Base-by-base conservation (phyloP, 2,113 vertebrate species). In the Emydura subglobosa region DNA sequence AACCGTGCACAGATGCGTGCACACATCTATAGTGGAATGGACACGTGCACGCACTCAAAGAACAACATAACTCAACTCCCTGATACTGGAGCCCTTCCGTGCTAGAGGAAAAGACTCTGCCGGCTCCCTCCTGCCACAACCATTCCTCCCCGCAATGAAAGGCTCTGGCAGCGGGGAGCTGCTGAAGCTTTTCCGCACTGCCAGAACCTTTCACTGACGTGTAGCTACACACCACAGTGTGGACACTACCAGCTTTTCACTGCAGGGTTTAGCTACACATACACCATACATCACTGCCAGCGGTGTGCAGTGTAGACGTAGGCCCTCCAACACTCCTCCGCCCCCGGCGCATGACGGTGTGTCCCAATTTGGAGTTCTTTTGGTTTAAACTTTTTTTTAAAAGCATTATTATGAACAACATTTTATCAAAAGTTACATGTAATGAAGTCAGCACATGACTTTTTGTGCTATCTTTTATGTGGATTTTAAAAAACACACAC, bases 381-480 rank as follows among this genome's bases (percentile, higher is more conserved):
- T 65, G 17, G 65, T 39, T 72, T 39, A 19, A 39, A 21, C 19
- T 25, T 57, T 10, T 27, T 53, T 65, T 42, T 39, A 21, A 74
- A 42, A 51, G 25, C 10, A 29, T 10, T 53, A 68, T 10, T 81
- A 57, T 31, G 13, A 47, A 90, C 17, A 80, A 85, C 65, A 31
- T 2, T 8, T 22, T 3, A 3, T 82, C 53, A 53, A 13, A 72
- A 50, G 74, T 13, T 53, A 57, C 31, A 82, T 47, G 10, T 34
- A 80, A 89, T 11, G 0, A 6, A 84, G 16, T 13, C 61, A 84
- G 42, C 16, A 39, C 25, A 74, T 51, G 82, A 34, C n/a, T 24
- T 83, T 80, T 39, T 25, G 44, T 7, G 51, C 6, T 0, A 0
- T 34, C 42, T 82, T 72, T 94, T 86, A 47, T 0, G 0, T 0